Percentiles rank a stretch among this genome's conserved stretches.
Conservation (phyloP, 2,113 vertebrate genomes). For the Solea senegalensis region DNA sequence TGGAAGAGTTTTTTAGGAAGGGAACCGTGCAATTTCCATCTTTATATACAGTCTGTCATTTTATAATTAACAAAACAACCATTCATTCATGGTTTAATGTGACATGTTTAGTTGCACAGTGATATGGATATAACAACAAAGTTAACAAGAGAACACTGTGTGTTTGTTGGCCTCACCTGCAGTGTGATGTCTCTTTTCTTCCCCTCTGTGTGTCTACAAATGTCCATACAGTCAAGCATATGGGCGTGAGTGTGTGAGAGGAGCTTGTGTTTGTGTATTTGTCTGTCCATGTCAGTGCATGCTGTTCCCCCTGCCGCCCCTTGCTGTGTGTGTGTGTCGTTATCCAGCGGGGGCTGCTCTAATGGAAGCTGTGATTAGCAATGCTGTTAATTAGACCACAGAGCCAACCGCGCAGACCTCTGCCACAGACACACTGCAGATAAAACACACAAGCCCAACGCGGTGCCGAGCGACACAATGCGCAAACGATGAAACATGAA, state of each 20-base stretch:
- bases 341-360: constrained; percentile 79
- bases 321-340: constrained; percentile 78
- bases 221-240: constrained; percentile 33
- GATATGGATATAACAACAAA: constrained; percentile 1
- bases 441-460: constrained; percentile 48
- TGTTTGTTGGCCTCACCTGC: constrained; percentile 3
- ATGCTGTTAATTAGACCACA: constrained; percentile 82
- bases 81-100: neutral
- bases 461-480: constrained; percentile 29
- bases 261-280: constrained; percentile 62
- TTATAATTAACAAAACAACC: too few relatives aligned
- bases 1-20: too few relatives aligned
- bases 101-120: constrained; percentile 6
- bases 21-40: too few relatives aligned
- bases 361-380: constrained; percentile 83
- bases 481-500: constrained; percentile 33
- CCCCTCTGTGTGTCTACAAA: constrained; percentile 10
- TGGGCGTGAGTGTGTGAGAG: constrained; percentile 38
- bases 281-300: constrained; percentile 74
- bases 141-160: constrained; percentile 11
- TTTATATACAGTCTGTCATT: too few relatives aligned
- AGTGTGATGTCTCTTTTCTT: constrained; percentile 11
- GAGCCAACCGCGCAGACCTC: constrained; percentile 73
- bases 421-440: constrained; percentile 63
- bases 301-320: constrained; percentile 76